Base-by-base conservation (phyloP, 92 coral and sea anemone genomes). In the Epizoanthus illoricatus region DNA sequence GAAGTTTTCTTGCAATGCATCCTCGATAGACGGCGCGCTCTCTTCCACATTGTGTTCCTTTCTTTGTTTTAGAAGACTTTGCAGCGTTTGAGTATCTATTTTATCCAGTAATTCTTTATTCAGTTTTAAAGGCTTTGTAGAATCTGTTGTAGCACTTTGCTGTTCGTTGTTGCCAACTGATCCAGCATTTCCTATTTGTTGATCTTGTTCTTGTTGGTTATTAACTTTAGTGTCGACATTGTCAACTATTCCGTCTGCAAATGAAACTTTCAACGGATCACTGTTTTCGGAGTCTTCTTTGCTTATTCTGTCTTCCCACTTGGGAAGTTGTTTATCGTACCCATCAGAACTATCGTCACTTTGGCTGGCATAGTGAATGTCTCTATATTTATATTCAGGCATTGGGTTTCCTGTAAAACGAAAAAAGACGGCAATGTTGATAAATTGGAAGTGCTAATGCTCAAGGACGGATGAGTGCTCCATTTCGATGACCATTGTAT, bases 351-450 rank as follows among this genome's bases (percentile, higher is more conserved):
- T 78, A 2, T 78, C 71, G 19, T 78, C 82, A 62, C 71, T 66
- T 45, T 33, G 60, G 23, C 71, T 57, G 61, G 76, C 80, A 21
- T 85, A 90, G 43, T 74, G 75, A 40, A 62, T 65, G 40, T 92
- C 97, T 74, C 81, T 86, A 69, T 85, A 85, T 56, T 79, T 81
- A 69, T 92, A 92, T 59, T 92, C 97, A 47, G 97, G 97, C 73
- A 92, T 73, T 28, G 97, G 97, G 76, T 92, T 84, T 11, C 83
- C 80, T 56, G 18, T 4, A 16, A 10, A 15, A 75, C 8, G 66
- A 19, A 54, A 42, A 65, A 13, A 20, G 41, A 65, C 12, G 74
- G 28, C 84, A 61, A 66, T 42, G 21, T 18, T 28, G 28, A 72
- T 45, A 36, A 70, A 65, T 43, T 36, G 11, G 74, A 79, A 79